These are phyloP conservation scores for Drosophila villosipedis DNA, from an alignment of 2,888 invertebrate genomes.

Conservation along the genomic window DNA sequence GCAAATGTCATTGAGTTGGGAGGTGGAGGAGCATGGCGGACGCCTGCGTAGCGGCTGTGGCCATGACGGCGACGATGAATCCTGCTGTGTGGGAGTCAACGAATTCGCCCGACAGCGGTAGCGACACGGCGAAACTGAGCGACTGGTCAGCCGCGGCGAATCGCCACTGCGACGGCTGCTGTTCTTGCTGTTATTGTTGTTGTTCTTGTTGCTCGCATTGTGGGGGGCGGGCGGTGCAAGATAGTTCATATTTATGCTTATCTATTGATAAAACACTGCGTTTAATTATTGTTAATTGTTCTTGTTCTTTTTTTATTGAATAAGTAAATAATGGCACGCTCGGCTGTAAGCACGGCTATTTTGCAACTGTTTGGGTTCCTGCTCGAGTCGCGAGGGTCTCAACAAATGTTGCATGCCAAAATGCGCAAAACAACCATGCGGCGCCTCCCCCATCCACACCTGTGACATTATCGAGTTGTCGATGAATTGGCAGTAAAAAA, in stretches of 20 bases:
- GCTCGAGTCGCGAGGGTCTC: constrained; percentile 3
- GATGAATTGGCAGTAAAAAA: constrained; percentile 57
- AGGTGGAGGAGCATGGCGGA: constrained; percentile 46
- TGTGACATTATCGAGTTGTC: constrained; percentile 52
- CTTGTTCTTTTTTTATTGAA: constrained; percentile 7
- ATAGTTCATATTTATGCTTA: constrained; percentile 44
- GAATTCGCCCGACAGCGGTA: constrained; percentile 47
- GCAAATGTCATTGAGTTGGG: constrained; percentile 61
- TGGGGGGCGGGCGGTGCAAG: constrained; percentile 23
- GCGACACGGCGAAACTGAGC: constrained; percentile 47
- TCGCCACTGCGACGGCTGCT: not conserved
- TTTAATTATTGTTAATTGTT: not conserved
- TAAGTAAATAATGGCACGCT: constrained; percentile 14
- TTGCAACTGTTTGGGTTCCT: constrained; percentile 27
- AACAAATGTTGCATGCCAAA: constrained; percentile 44
- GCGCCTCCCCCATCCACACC: constrained; percentile 16
- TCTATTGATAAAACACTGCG: constrained; percentile 1
- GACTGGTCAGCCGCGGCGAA: constrained; percentile 32
- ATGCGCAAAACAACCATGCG: constrained; percentile 30
- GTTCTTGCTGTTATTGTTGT: constrained; percentile 6
- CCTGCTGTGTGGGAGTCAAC: constrained; percentile 38
- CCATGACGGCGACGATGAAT: constrained; percentile 30
- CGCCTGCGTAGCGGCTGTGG: constrained; percentile 40
- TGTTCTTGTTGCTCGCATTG: not conserved
- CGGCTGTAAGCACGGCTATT: constrained; percentile 31